Percentiles rank a stretch among this genome's conserved stretches.
Conservation (phyloP, 2,888 invertebrate species). For the Diplazon laetatorius region DNA sequence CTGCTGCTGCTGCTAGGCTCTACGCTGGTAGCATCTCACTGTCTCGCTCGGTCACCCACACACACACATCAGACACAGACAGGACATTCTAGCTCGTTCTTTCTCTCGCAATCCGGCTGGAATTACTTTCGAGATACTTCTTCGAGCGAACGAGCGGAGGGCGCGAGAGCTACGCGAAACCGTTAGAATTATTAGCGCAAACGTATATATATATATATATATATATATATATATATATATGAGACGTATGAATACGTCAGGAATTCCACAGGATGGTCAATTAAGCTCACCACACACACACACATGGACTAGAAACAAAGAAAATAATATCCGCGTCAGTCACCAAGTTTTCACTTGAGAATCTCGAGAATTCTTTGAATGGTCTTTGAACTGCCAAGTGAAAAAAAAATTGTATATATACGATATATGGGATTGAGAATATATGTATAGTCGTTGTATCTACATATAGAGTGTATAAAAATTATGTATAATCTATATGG, state of each 20-base stretch:
- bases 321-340: slow-evolving; percentile 22
- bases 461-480: too few species aligned
- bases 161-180: slow-evolving; percentile 32
- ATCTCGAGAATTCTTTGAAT: slow-evolving; percentile 33
- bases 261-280: slow-evolving; percentile 26
- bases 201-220: too few species aligned
- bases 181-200: slow-evolving; percentile 63
- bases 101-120: slow-evolving; percentile 28
- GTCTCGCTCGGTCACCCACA: background rate
- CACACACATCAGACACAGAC: too few species aligned
- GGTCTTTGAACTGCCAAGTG: background rate
- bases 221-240: too few species aligned
- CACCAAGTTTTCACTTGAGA: background rate
- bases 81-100: background rate
- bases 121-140: slow-evolving; percentile 61
- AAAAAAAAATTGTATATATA: too few species aligned
- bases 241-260: slow-evolving; percentile 41
- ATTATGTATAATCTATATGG: too few species aligned
- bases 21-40: slow-evolving; percentile 2
- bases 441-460: too few species aligned
- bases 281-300: slow-evolving; percentile 9
- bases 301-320: slow-evolving; percentile 2
- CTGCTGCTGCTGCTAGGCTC: slow-evolving; percentile 30
- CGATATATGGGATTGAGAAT: too few species aligned
- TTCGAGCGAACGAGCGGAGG: slow-evolving; percentile 32